Evolutionary conservation across 1,140 invertebrate genomes (phyloP).

Genomic region (Hycleus cichorii): DNA sequence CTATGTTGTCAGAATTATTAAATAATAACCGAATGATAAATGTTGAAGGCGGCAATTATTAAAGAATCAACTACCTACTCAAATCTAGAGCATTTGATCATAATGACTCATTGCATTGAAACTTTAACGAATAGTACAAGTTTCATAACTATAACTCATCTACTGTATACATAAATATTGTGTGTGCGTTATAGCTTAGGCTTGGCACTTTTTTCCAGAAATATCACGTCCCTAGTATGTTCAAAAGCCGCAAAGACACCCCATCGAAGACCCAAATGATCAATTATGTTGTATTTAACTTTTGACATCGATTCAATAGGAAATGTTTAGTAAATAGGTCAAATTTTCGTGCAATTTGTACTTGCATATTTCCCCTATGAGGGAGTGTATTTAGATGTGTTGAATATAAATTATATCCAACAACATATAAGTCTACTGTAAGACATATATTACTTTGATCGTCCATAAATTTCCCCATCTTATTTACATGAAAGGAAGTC

Average conservation of each 20-base stretch:
- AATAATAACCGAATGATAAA: conserved; percentile 11
- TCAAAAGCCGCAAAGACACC: no score
- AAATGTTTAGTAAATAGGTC: no score
- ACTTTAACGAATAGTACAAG: conserved; percentile 12
- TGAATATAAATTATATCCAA: conserved; percentile 6
- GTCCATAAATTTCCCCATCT: conserved; percentile 1
- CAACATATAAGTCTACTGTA: conserved; percentile 1
- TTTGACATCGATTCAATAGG: no score
- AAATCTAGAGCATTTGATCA: conserved; percentile 19
- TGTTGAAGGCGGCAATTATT: conserved; percentile 12
- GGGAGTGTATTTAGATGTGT: no score
- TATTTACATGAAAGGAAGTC: conserved; percentile 15
- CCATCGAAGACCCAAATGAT: no score
- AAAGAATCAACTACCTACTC: conserved; percentile 16
- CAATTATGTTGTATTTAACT: no score
- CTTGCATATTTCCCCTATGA: no score
- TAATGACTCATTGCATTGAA: conserved; percentile 15
- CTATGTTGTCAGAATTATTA: neutral
- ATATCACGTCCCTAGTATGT: no score
- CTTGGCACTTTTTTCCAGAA: no score
- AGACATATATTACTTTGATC: neutral
- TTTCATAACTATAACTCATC: conserved; percentile 12
- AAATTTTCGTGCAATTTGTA: no score
- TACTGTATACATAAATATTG: neutral
- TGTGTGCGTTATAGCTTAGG: no score